A percentile compares a stretch with the other conserved stretches of the same genome.
Evolutionary conservation across 2,797 vertebrate genomes (phyloP).

Genomic region (Anas bernieri): DNA sequence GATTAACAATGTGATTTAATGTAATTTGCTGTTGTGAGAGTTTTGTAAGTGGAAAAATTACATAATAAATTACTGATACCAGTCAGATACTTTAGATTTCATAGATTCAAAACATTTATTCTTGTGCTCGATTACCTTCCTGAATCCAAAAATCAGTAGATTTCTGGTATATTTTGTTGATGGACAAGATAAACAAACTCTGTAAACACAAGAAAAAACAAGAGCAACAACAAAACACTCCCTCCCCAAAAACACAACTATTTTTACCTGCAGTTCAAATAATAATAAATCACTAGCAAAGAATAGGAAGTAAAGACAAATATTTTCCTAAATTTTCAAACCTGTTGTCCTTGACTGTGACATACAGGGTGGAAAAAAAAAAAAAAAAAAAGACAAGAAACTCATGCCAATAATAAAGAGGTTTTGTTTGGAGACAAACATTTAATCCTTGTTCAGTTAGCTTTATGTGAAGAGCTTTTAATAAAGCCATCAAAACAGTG

Average conservation of each 20-base stretch:
- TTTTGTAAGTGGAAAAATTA: neutral
- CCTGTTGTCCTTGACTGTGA: constrained; percentile 8
- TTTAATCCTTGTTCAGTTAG: constrained; percentile 4
- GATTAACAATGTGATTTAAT: neutral
- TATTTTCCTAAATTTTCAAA: constrained; percentile 51
- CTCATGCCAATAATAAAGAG: constrained; percentile 18
- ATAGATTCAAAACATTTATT: neutral
- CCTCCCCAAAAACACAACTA: neutral
- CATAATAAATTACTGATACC: neutral
- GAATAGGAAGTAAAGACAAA: constrained; percentile 19
- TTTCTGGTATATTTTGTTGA: neutral
- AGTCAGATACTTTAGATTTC: neutral
- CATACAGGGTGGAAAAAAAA: neutral
- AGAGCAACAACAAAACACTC: neutral
- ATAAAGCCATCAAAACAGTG: constrained; percentile 31
- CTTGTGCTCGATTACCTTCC: neutral
- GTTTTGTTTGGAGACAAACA: neutral
- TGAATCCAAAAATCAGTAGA: neutral
- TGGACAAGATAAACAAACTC: neutral
- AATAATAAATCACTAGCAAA: neutral
- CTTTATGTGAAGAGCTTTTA: constrained; percentile 36
- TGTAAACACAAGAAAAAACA: neutral
- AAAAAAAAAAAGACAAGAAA: neutral
- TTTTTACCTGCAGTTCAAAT: constrained; percentile 3
- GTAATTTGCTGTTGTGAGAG: neutral